These are phyloP conservation scores for Diabrotica balteata DNA, from an alignment of 2,888 invertebrate species.

Conservation along the genomic window DNA sequence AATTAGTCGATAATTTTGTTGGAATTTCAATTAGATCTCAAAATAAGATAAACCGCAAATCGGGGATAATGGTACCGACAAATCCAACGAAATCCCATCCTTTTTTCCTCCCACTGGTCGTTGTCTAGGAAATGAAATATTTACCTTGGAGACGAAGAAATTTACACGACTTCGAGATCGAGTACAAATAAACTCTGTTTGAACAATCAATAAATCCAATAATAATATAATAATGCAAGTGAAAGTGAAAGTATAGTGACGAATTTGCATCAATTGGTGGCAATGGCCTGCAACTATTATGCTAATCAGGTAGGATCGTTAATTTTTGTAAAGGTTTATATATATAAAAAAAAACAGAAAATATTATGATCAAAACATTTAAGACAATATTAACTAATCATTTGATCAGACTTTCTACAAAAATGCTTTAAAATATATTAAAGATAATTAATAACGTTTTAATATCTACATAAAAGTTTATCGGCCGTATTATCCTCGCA, in stretches of 20 bases:
- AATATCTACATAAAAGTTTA: no score
- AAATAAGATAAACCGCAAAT: constrained; percentile 1
- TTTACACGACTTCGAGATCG: constrained; percentile 6
- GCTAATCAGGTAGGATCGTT: constrained; percentile 42
- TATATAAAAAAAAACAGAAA: no score
- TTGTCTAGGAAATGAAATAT: constrained; percentile 39
- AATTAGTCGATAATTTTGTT: no score
- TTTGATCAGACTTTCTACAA: no score
- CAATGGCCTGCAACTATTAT: constrained; percentile 39
- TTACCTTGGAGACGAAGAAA: constrained; percentile 39
- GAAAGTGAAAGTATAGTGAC: constrained; percentile 17
- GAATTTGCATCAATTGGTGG: constrained; percentile 4
- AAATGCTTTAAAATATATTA: no score
- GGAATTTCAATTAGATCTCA: background rate
- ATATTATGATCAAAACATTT: no score
- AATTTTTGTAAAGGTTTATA: background rate
- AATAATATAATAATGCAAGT: constrained; percentile 18
- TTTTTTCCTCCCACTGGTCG: constrained; percentile 9
- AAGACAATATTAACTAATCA: no score
- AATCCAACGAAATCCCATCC: no score
- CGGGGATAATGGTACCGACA: no score
- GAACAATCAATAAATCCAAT: constrained; percentile 18
- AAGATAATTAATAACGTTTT: no score
- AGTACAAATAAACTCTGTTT: constrained; percentile 17
- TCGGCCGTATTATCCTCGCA: no score